phyloP scores from a whole-genome alignment of 1,140 invertebrate species.

The Diuraphis noxia region DNA sequence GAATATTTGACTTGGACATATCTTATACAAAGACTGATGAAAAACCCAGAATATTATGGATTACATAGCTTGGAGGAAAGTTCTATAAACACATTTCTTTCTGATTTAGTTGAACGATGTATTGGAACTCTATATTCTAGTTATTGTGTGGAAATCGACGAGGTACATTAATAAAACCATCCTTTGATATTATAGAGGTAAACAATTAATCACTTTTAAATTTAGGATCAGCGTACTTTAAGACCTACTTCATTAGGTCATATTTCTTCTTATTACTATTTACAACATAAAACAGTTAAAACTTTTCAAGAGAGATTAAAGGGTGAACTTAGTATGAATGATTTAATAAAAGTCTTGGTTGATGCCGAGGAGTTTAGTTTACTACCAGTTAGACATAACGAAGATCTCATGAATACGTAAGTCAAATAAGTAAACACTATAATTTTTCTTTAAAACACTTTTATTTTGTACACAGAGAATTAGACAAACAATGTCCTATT shows the following conservation, averaged over 20 bases:
- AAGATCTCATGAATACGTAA: constrained; percentile 91
- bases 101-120: constrained; percentile 76
- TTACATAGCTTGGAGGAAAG: constrained; percentile 76
- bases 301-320: constrained; percentile 76
- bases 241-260: constrained; percentile 84
- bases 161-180: constrained; percentile 59
- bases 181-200: not conserved
- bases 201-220: not conserved
- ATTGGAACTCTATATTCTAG: constrained; percentile 73
- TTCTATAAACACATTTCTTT: constrained; percentile 75
- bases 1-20: constrained; percentile 99
- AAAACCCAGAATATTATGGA: constrained; percentile 93
- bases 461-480: constrained; percentile 67
- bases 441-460: not conserved
- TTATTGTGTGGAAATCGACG: constrained; percentile 72
- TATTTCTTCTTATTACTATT: constrained; percentile 95
- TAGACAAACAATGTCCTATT: constrained; percentile 77
- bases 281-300: constrained; percentile 89
- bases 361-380: constrained; percentile 90
- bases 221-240: constrained; percentile 71
- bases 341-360: constrained; percentile 80
- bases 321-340: constrained; percentile 69
- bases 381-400: constrained; percentile 96
- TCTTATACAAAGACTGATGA: constrained; percentile 85
- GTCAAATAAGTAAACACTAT: constrained; percentile 54